A percentile compares a stretch with the other conserved stretches of the same genome.
These are phyloP conservation scores for Brachyhypopomus gauderio DNA, from an alignment of 2,113 vertebrate species.

Conservation along the genomic window DNA sequence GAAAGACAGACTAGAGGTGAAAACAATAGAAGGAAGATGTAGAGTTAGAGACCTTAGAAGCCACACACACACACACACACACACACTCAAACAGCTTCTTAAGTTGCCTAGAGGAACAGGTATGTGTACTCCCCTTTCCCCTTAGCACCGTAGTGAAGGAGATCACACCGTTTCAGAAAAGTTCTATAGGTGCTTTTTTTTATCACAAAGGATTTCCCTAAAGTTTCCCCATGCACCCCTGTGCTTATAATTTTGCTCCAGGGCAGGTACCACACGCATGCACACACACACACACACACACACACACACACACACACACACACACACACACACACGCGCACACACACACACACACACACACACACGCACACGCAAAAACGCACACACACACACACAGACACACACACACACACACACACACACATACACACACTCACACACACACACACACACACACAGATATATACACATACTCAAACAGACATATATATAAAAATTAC, in stretches of 20 bases:
- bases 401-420: slow-evolving; percentile 33
- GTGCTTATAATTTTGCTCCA: slow-evolving; percentile 75
- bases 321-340: slow-evolving; percentile 62
- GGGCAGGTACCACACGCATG: slow-evolving; percentile 74
- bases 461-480: slow-evolving; percentile 51
- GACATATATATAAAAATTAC: slow-evolving; percentile 22
- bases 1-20: slow-evolving; percentile 45
- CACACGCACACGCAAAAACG: slow-evolving; percentile 26
- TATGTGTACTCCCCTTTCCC: slow-evolving; percentile 38
- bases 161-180: slow-evolving; percentile 39
- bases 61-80: slow-evolving; percentile 5
- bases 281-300: slow-evolving; percentile 52
- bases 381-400: slow-evolving; percentile 67
- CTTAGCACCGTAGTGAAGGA: slow-evolving; percentile 14
- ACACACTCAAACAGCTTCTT: slow-evolving; percentile 12
- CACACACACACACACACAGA: slow-evolving; percentile 61
- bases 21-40: slow-evolving; percentile 14
- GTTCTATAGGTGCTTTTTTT: slow-evolving; percentile 46
- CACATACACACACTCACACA: no score
- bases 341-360: slow-evolving; percentile 60
- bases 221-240: slow-evolving; percentile 75
- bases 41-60: slow-evolving; percentile 18
- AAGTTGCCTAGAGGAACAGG: slow-evolving; percentile 34
- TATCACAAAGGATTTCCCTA: slow-evolving; percentile 73
- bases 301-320: slow-evolving; percentile 32